A percentile compares a stretch with the other conserved stretches of the same genome.
Evolutionary conservation across 2,888 invertebrate genomes (phyloP).

Genomic region (Alsophila aescularia): DNA sequence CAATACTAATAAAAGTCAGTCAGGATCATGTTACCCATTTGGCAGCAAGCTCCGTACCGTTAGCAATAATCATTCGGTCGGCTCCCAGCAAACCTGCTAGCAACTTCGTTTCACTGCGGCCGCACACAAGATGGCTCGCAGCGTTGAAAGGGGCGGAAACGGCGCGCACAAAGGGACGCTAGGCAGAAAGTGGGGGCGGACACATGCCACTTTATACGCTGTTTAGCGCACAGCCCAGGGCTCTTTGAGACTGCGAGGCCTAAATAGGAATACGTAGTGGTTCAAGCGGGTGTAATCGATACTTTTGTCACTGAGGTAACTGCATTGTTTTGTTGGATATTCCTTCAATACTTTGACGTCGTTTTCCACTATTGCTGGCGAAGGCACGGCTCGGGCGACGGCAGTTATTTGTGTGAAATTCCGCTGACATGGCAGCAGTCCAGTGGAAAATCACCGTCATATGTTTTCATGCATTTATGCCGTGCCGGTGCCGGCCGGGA

Average conservation of each 20-base stretch:
- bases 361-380: too few species aligned
- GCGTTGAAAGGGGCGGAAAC: conserved; percentile 56
- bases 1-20: too few species aligned
- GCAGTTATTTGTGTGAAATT: too few species aligned
- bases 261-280: conserved; percentile 20
- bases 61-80: not conserved
- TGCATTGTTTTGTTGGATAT: not conserved
- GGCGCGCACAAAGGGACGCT: conserved; percentile 53
- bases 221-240: conserved; percentile 46
- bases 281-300: conserved; percentile 10
- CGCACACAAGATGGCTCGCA: conserved; percentile 34
- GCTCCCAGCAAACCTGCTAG: not conserved
- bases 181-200: conserved; percentile 48
- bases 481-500: too few species aligned
- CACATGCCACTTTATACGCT: conserved; percentile 52
- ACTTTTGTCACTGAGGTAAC: not conserved
- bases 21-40: not conserved
- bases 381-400: too few species aligned
- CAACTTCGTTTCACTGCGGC: conserved; percentile 26
- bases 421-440: too few species aligned
- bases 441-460: too few species aligned
- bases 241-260: conserved; percentile 32
- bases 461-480: too few species aligned
- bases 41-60: not conserved
- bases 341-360: too few species aligned